phyloP scores from a whole-genome alignment of 2,888 invertebrate species.

The Drosophila differens region DNA sequence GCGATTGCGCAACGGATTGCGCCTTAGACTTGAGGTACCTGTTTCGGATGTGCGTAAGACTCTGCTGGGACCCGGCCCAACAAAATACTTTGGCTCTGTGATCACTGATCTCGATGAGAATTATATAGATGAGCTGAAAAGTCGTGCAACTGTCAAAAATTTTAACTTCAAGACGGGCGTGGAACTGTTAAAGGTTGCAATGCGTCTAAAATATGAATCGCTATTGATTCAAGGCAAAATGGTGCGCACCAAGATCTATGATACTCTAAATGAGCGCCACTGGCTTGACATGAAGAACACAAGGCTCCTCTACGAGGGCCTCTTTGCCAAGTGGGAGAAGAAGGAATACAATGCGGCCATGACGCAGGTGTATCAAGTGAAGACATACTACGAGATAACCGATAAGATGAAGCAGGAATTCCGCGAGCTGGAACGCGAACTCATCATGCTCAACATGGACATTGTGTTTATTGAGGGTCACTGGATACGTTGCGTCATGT shows the following conservation, averaged over 20 bases:
- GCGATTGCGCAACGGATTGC: slow-evolving; percentile 80
- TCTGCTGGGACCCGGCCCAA: slow-evolving; percentile 69
- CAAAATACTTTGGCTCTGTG: slow-evolving; percentile 74
- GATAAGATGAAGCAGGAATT: slow-evolving; percentile 75
- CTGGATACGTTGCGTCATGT: slow-evolving; percentile 82
- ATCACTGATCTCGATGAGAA: slow-evolving; percentile 84
- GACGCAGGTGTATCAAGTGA: slow-evolving; percentile 81
- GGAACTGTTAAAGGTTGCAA: slow-evolving; percentile 76
- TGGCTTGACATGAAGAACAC: slow-evolving; percentile 77
- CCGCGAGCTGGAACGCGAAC: slow-evolving; percentile 70
- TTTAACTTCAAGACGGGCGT: slow-evolving; percentile 81
- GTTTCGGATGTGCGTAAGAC: slow-evolving; percentile 70
- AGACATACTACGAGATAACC: slow-evolving; percentile 82
- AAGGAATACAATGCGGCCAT: slow-evolving; percentile 82
- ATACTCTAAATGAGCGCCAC: slow-evolving; percentile 80
- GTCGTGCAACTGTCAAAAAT: slow-evolving; percentile 74
- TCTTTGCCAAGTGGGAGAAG: slow-evolving; percentile 84
- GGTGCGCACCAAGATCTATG: slow-evolving; percentile 81
- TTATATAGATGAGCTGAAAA: slow-evolving; percentile 83
- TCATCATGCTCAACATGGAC: slow-evolving; percentile 82
- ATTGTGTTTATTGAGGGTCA: slow-evolving; percentile 84
- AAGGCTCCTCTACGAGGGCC: slow-evolving; percentile 71
- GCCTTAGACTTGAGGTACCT: slow-evolving; percentile 82
- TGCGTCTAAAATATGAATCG: slow-evolving; percentile 83
- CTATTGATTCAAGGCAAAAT: slow-evolving; percentile 83